A percentile compares a stretch with the other conserved stretches of the same genome.
phyloP scores from a whole-genome alignment of 2,888 invertebrate genomes.

The Rhagophthalmus giganteus region DNA sequence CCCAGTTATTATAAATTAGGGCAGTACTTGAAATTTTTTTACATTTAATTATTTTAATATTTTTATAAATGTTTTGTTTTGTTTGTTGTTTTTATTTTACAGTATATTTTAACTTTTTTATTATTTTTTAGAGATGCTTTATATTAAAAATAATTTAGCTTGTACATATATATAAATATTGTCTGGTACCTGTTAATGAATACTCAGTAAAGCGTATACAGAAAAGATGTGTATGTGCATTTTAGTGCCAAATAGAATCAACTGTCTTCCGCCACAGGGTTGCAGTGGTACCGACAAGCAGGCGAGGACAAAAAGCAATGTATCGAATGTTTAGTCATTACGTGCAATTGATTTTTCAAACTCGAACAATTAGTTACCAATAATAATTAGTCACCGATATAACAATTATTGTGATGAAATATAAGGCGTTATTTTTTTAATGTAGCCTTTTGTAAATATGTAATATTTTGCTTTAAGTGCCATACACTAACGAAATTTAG shows the following conservation, averaged over 20 bases:
- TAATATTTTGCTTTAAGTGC: conserved; percentile 45
- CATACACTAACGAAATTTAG: conserved; percentile 47
- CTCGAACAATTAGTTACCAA: conserved; percentile 41
- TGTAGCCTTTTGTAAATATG: conserved; percentile 32
- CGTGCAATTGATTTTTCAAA: conserved; percentile 44
- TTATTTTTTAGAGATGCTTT: neutral
- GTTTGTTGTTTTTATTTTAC: neutral
- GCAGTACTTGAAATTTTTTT: too few relatives aligned
- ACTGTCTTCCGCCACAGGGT: conserved; percentile 53
- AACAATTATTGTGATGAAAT: conserved; percentile 42
- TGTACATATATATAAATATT: conserved; percentile 44
- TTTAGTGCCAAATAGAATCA: conserved; percentile 53
- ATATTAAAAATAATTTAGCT: too few relatives aligned
- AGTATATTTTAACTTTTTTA: neutral
- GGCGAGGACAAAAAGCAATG: conserved; percentile 52
- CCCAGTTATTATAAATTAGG: too few relatives aligned
- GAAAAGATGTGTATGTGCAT: conserved; percentile 24
- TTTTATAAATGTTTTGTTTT: neutral
- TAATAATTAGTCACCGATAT: conserved; percentile 40
- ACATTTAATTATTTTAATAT: neutral
- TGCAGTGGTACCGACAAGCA: conserved; percentile 48
- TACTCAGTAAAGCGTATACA: conserved; percentile 49
- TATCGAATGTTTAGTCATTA: conserved; percentile 44
- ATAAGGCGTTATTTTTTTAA: conserved; percentile 32
- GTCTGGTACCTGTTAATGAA: conserved; percentile 54